Evolutionary conservation across 2,888 invertebrate species (phyloP).

Genomic region (Scaptomyza polygonia): DNA sequence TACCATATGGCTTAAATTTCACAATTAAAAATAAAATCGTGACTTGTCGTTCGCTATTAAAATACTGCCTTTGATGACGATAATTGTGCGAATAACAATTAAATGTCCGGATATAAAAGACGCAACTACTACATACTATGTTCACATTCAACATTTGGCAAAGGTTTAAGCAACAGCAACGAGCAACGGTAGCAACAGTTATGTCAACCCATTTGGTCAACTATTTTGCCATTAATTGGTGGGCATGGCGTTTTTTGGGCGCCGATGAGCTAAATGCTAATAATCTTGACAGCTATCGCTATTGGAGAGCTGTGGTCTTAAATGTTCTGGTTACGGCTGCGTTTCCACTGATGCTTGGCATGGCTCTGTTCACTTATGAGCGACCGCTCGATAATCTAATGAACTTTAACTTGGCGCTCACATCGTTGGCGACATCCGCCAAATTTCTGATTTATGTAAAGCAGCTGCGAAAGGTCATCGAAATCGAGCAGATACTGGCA

Average conservation of each 20-base stretch:
- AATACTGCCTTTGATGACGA: constrained; percentile 39
- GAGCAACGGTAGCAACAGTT: neutral
- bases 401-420: constrained; percentile 48
- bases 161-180: neutral
- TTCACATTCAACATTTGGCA: constrained; percentile 1
- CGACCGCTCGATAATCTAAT: constrained; percentile 49
- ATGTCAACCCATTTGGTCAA: constrained; percentile 18
- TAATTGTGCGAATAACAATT: constrained; percentile 35
- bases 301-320: constrained; percentile 8
- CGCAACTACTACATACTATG: neutral
- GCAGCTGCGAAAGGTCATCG: constrained; percentile 21
- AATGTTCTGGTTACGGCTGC: constrained; percentile 9
- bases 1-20: constrained; percentile 13
- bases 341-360: constrained; percentile 16
- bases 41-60: constrained; percentile 33
- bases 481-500: constrained; percentile 30
- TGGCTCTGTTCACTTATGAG: constrained; percentile 31
- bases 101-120: constrained; percentile 42
- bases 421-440: constrained; percentile 26
- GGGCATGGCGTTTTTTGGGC: constrained; percentile 46
- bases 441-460: constrained; percentile 43
- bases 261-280: constrained; percentile 30
- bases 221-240: constrained; percentile 39
- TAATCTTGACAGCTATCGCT: constrained; percentile 6
- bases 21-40: constrained; percentile 13